Conservation (phyloP, 2,888 invertebrate species). For the Quadroppia sp. region DNA sequence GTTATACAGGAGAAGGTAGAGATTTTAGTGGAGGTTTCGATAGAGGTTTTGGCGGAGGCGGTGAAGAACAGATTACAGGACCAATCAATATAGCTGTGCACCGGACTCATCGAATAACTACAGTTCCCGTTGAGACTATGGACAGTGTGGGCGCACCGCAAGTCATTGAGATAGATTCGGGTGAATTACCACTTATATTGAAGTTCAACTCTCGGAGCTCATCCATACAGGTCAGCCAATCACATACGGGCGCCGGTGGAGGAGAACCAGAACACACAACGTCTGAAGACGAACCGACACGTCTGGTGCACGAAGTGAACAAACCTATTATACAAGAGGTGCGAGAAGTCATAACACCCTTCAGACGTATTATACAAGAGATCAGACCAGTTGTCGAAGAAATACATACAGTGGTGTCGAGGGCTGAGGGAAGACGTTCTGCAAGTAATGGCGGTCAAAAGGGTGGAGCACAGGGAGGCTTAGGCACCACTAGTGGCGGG, state of each 20-base stretch:
- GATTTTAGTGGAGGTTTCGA: not conserved
- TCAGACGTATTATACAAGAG: not conserved
- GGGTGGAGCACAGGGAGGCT: not conserved
- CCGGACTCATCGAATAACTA: not conserved
- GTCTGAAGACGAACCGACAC: not conserved
- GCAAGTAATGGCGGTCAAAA: not conserved
- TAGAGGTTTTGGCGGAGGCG: not conserved
- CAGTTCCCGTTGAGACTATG: not conserved
- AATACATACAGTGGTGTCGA: not conserved
- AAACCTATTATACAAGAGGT: slow-evolving; percentile 21
- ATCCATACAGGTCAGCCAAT: not conserved
- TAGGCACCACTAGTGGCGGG: not conserved
- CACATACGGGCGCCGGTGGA: not conserved
- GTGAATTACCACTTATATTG: not conserved
- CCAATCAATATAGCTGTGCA: slow-evolving; percentile 27
- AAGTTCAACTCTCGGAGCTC: not conserved
- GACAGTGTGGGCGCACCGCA: not conserved
- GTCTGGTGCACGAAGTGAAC: slow-evolving; percentile 1
- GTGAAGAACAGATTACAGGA: not conserved
- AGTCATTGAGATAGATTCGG: slow-evolving; percentile 6
- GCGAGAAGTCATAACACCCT: not conserved
- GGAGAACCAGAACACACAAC: not conserved
- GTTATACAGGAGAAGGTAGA: not conserved
- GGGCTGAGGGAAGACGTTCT: not conserved
- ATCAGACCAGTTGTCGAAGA: slow-evolving; percentile 2